phyloP scores from a whole-genome alignment of 2,888 invertebrate species.

The Drosophila kuntzei region DNA sequence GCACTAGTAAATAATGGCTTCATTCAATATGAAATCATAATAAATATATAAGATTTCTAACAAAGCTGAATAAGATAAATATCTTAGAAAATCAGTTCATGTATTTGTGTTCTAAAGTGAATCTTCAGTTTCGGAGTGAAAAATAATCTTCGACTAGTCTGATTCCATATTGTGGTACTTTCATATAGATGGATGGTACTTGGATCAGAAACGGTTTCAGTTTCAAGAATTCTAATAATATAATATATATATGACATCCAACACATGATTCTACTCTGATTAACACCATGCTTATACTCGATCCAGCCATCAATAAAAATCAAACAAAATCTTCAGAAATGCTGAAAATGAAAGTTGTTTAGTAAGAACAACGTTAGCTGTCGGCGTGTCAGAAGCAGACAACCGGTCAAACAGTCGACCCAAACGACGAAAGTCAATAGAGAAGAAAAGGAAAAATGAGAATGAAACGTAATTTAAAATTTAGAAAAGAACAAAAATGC shows the following conservation, averaged over 20 bases:
- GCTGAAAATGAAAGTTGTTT: slow-evolving; percentile 59
- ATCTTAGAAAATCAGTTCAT: too few relatives aligned
- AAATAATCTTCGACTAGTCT: too few relatives aligned
- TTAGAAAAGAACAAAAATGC: slow-evolving; percentile 68
- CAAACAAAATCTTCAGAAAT: slow-evolving; percentile 40
- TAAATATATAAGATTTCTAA: too few relatives aligned
- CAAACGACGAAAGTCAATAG: slow-evolving; percentile 41
- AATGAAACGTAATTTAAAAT: slow-evolving; percentile 77
- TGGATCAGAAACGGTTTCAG: background rate
- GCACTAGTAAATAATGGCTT: too few relatives aligned
- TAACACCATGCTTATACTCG: background rate
- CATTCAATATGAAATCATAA: too few relatives aligned
- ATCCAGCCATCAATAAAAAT: slow-evolving; percentile 31
- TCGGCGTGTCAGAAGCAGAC: slow-evolving; percentile 28
- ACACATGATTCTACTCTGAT: background rate
- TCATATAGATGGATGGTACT: background rate
- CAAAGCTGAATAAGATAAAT: too few relatives aligned
- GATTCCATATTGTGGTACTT: background rate
- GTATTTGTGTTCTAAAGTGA: too few relatives aligned
- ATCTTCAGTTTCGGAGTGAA: too few relatives aligned
- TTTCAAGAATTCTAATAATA: background rate
- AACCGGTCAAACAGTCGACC: slow-evolving; percentile 22
- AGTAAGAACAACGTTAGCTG: background rate
- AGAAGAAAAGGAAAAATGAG: slow-evolving; percentile 42
- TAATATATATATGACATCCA: too few relatives aligned